phyloP scores from a whole-genome alignment of 1,140 invertebrate species.

The Saccostrea glomerata region DNA sequence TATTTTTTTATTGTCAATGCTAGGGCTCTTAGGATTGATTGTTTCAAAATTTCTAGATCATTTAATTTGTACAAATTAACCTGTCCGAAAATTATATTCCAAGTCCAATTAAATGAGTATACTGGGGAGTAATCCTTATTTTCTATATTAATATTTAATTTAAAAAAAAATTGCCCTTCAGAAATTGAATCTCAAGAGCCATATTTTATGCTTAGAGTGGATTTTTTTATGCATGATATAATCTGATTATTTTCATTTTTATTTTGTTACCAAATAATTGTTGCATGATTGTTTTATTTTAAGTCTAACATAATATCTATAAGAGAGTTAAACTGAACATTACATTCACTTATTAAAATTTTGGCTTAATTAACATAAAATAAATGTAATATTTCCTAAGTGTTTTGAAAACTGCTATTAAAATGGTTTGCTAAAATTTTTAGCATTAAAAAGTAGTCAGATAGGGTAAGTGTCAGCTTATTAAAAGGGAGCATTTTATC shows the following conservation, averaged over 20 bases:
- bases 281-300: background rate
- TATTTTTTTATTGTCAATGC: background rate
- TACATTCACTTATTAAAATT: no score
- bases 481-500: background rate
- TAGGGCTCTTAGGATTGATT: background rate
- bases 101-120: no score
- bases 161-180: background rate
- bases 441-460: slow-evolving; percentile 15
- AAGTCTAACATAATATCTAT: background rate
- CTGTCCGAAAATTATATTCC: no score
- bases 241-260: background rate
- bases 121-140: no score
- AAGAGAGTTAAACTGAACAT: no score
- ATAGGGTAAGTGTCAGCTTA: slow-evolving; percentile 14
- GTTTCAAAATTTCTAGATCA: background rate
- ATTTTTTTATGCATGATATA: background rate
- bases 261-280: background rate
- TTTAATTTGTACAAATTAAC: no score
- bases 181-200: background rate
- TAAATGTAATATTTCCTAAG: background rate
- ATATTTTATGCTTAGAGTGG: background rate
- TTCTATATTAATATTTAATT: no score
- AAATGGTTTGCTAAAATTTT: background rate
- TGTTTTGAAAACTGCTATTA: background rate
- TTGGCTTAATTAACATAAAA: no score